These are phyloP conservation scores for Rhingia rostrata DNA, from an alignment of 2,888 invertebrate species.

Conservation along the genomic window DNA sequence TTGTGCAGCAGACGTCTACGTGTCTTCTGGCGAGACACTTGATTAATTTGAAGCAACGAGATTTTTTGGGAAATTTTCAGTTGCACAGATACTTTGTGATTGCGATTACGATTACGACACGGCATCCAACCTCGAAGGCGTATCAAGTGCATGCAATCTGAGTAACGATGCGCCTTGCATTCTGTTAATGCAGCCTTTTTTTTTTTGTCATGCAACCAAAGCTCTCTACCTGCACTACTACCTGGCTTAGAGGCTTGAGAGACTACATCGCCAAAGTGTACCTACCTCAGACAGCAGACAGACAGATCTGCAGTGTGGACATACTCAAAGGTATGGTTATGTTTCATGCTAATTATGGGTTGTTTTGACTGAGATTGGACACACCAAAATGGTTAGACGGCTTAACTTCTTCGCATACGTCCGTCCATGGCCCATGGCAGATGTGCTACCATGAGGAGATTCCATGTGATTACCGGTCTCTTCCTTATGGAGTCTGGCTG, in stretches of 20 bases:
- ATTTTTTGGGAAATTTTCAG: conserved; percentile 68
- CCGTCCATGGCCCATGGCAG: conserved; percentile 41
- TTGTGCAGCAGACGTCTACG: conserved; percentile 35
- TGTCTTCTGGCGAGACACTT: conserved; percentile 63
- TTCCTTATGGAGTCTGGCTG: conserved; percentile 25
- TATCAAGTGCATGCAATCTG: conserved; percentile 71
- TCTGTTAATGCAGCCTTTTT: conserved; percentile 53
- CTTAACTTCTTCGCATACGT: conserved; percentile 26
- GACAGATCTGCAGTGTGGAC: conserved; percentile 51
- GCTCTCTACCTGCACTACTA: too few species aligned
- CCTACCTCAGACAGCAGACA: conserved; percentile 53
- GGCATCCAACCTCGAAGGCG: background rate
- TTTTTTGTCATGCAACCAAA: too few species aligned
- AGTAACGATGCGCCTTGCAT: conserved; percentile 64
- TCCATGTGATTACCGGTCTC: conserved; percentile 62
- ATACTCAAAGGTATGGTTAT: conserved; percentile 43
- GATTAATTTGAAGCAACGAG: conserved; percentile 66
- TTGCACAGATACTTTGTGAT: conserved; percentile 39
- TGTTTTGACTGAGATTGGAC: conserved; percentile 73
- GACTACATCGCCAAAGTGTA: conserved; percentile 29
- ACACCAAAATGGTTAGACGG: conserved; percentile 68
- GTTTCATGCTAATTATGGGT: conserved; percentile 68
- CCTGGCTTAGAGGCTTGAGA: background rate
- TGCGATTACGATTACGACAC: conserved; percentile 12
- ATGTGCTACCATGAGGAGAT: conserved; percentile 65